Conservation (phyloP, 2,797 vertebrate genomes). For the Leptatherina wallacei region DNA sequence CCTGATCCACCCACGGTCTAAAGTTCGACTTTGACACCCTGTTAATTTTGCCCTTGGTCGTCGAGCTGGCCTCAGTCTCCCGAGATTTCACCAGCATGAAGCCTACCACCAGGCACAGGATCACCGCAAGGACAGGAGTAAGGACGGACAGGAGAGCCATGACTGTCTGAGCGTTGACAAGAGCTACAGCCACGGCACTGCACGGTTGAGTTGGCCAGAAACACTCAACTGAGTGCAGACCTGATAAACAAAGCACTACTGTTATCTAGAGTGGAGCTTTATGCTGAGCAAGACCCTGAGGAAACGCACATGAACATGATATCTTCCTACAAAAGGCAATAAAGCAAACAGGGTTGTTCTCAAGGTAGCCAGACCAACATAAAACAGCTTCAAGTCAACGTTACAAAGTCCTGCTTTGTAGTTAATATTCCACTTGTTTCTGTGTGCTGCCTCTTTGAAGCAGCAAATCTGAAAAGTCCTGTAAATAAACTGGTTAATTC, state of each 20-base stretch:
- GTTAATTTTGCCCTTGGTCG: not conserved
- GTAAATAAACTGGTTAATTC: no score
- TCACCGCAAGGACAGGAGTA: slow-evolving; percentile 85
- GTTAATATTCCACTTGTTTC: slow-evolving; percentile 36
- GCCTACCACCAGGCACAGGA: slow-evolving; percentile 86
- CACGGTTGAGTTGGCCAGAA: not conserved
- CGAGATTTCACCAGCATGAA: slow-evolving; percentile 80
- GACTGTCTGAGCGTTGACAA: not conserved
- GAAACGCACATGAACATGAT: not conserved
- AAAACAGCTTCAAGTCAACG: not conserved
- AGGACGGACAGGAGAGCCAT: slow-evolving; percentile 87
- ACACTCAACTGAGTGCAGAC: not conserved
- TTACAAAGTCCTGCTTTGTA: slow-evolving; percentile 15
- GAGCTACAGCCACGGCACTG: not conserved
- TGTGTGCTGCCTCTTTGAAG: not conserved
- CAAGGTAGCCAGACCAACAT: not conserved
- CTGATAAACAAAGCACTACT: slow-evolving; percentile 8
- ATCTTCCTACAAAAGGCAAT: not conserved
- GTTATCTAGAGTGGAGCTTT: not conserved
- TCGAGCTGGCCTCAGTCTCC: slow-evolving; percentile 7
- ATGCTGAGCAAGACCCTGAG: slow-evolving; percentile 24
- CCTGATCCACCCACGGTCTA: slow-evolving; percentile 89
- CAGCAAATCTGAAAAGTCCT: no score
- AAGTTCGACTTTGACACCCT: slow-evolving; percentile 13
- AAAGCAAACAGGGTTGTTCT: not conserved